Base-by-base conservation (phyloP, 2,113 vertebrate genomes). In the Penelope pileata region DNA sequence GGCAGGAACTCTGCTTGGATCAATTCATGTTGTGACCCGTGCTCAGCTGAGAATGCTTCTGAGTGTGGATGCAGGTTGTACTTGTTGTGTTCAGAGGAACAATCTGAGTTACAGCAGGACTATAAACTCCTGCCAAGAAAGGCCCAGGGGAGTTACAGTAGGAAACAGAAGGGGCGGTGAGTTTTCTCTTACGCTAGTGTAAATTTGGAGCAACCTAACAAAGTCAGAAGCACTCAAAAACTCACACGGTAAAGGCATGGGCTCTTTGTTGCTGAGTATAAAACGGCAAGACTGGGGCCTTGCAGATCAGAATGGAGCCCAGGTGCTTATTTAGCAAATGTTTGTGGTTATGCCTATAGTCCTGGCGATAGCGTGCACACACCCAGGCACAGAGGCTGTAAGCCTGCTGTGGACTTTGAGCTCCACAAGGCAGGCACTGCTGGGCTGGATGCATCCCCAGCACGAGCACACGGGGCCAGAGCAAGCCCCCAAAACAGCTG, bases 351-450 rank as follows among this genome's bases (percentile, higher is more conserved):
- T 95, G 90, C 78, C 91, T 54, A 42, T 32, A 69, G 90, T 80
- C 83, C 62, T 0, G 12, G 79, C 24, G 89, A 91, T 95, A 96
- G 88, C 15, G 51, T 60, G 88, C 91, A 66, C 95, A 96, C 96
- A 70, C 69, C 87, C 66, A 94, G 94, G 51, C 84, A 29, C 47
- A 10, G 72, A 63, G 62, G 36, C 91, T 91, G 93, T 86, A 94
- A 94, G 79, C 38, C 79, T 56, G 72, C 83, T 7, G 42, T 21
- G 75, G 97, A 94, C 92, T 95, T 97, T 94, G 94, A 95, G 94
- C 94, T 81, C 87, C 6, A 10, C 75, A 42, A 86, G 47, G 84
- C 86, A 16, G 76, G 88, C 91, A 7, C 67, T 42, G 85, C 69
- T 72, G 16, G 9, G 73, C 91, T 42, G 82, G 76, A 47, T 60